A percentile compares a stretch with the other conserved stretches of the same genome.
phyloP scores from a whole-genome alignment of 2,797 vertebrate genomes.

The Cossypha dichroa region DNA sequence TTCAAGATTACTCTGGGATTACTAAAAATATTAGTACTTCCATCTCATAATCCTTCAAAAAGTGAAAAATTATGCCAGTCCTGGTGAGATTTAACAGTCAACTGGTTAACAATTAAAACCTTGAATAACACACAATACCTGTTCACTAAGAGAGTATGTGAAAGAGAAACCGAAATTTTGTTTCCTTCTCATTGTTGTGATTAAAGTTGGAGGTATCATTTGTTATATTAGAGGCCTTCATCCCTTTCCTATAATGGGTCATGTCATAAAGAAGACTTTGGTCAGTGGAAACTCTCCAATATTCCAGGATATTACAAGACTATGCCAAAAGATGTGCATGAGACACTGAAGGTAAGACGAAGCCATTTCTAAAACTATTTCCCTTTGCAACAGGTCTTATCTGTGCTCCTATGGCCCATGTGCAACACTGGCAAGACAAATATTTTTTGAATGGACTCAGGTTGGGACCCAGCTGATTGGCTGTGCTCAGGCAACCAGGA shows the following conservation, averaged over 20 bases:
- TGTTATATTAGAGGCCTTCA: background rate
- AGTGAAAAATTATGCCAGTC: background rate
- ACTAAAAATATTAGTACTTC: background rate
- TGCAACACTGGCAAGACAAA: background rate
- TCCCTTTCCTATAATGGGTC: background rate
- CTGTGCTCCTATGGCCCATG: background rate
- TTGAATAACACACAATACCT: fast-evolving
- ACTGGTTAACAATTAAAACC: background rate
- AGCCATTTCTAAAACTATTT: background rate
- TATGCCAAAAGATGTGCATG: fast-evolving
- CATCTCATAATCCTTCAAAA: background rate
- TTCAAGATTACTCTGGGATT: background rate
- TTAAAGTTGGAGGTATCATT: background rate
- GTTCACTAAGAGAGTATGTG: background rate
- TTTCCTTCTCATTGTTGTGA: background rate
- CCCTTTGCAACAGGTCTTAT: background rate
- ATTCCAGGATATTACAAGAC: background rate
- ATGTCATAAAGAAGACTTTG: background rate
- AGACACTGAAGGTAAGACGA: background rate
- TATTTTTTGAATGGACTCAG: background rate
- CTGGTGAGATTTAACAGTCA: background rate
- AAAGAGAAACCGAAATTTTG: background rate
- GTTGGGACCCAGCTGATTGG: background rate
- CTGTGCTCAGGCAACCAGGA: background rate
- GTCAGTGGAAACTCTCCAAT: background rate